A percentile compares a stretch with the other conserved stretches of the same genome.
These are phyloP conservation scores for Toxotes jaculatrix DNA, from an alignment of 2,113 vertebrate genomes.

Conservation along the genomic window DNA sequence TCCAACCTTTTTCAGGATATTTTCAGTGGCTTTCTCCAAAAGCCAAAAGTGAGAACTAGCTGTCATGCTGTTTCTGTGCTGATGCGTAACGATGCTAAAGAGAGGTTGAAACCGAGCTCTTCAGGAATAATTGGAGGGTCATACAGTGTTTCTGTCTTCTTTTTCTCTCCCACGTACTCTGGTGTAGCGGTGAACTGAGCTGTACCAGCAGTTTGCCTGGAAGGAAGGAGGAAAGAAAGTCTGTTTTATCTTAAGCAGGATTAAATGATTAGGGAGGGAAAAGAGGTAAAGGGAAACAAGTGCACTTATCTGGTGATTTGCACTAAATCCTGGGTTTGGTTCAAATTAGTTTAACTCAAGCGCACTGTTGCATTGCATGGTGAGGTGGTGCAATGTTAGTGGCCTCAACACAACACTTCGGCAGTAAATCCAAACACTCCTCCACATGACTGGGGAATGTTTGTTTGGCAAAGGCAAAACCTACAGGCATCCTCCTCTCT, in stretches of 20 bases:
- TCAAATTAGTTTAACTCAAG: slow-evolving; percentile 24
- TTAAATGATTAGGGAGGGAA: slow-evolving; percentile 54
- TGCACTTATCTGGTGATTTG: slow-evolving; percentile 19
- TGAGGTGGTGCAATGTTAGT: not conserved
- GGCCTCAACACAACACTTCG: slow-evolving; percentile 5
- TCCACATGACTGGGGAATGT: slow-evolving; percentile 36
- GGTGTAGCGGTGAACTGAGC: not conserved
- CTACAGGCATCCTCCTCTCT: slow-evolving; percentile 31
- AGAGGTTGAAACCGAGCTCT: not conserved
- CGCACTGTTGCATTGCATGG: not conserved
- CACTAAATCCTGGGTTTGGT: slow-evolving; percentile 32
- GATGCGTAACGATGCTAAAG: not conserved
- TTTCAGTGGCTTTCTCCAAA: not conserved
- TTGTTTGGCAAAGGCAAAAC: slow-evolving; percentile 41
- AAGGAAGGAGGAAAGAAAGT: slow-evolving; percentile 16
- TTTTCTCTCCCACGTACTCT: not conserved
- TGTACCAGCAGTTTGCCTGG: slow-evolving; percentile 9
- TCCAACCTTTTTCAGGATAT: not conserved
- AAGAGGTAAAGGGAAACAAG: slow-evolving; percentile 42
- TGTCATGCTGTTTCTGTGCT: slow-evolving; percentile 24
- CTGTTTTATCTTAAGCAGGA: slow-evolving; percentile 49
- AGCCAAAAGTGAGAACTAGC: not conserved
- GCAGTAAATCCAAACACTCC: slow-evolving; percentile 18
- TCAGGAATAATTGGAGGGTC: slow-evolving; percentile 22
- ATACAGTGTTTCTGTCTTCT: not conserved